Evolutionary conservation across 2,797 vertebrate species (phyloP).

Genomic region (Tadarida brasiliensis): DNA sequence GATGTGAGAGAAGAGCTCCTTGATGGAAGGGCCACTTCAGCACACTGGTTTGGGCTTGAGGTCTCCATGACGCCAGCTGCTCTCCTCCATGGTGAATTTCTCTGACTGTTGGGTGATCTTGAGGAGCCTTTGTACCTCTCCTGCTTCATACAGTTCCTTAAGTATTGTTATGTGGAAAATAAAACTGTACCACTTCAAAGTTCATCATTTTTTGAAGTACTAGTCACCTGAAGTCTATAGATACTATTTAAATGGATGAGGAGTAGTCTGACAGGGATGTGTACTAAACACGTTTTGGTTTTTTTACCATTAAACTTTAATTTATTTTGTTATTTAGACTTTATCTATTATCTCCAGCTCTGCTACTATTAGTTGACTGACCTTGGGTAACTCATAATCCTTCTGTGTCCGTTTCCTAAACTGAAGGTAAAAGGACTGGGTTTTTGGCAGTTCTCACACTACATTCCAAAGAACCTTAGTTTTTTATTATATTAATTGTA

Average conservation of each 20-base stretch:
- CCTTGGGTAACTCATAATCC: not conserved
- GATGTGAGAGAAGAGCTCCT: not conserved
- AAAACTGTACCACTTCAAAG: not conserved
- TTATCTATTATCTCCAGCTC: not conserved
- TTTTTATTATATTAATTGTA: not conserved
- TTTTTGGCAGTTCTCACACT: not conserved
- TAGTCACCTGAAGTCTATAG: not conserved
- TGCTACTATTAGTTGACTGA: not conserved
- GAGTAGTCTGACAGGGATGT: not conserved
- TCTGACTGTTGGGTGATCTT: not conserved
- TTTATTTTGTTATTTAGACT: conserved; percentile 41
- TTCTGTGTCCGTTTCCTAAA: not conserved
- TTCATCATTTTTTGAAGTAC: conserved; percentile 4
- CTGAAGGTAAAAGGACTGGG: not conserved
- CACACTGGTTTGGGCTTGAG: not conserved
- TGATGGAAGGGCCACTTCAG: not conserved
- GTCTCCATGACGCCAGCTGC: not conserved
- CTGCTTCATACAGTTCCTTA: not conserved
- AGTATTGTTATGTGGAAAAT: not conserved
- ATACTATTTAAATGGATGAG: not conserved
- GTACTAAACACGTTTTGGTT: not conserved
- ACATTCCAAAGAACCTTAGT: not conserved
- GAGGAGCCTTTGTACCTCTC: not conserved
- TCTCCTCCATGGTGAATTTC: not conserved
- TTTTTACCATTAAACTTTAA: not conserved